These are phyloP conservation scores for Caenorhabditis afra DNA, from an alignment of 2,888 invertebrate species.

Conservation along the genomic window DNA sequence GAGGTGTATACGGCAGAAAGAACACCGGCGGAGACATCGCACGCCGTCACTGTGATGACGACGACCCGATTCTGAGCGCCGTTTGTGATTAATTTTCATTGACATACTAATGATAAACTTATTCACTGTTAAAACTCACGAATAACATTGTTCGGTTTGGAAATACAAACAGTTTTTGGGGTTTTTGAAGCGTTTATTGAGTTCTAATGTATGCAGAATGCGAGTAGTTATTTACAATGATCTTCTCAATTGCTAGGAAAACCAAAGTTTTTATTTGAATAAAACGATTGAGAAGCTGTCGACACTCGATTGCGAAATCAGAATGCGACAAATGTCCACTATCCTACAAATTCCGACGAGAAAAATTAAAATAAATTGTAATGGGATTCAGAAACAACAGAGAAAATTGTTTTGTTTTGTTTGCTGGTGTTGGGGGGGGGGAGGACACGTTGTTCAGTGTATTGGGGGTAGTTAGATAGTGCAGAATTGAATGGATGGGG, in stretches of 20 bases:
- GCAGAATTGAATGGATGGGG: constrained; percentile 27
- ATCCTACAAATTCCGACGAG: constrained; percentile 48
- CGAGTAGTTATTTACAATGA: constrained; percentile 29
- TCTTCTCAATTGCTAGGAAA: constrained; percentile 17
- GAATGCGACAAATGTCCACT: constrained; percentile 45
- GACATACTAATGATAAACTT: too few relatives aligned
- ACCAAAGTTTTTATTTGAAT: constrained; percentile 44
- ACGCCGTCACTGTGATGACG: constrained; percentile 27
- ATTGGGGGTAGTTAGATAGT: constrained; percentile 9
- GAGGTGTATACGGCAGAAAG: constrained; percentile 21
- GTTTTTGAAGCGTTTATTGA: too few relatives aligned
- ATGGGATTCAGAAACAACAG: constrained; percentile 36
- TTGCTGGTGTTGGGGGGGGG: constrained; percentile 27
- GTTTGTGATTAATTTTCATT: too few relatives aligned
- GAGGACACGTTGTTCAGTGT: constrained; percentile 50
- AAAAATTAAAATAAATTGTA: constrained; percentile 34
- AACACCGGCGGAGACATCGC: constrained; percentile 2
- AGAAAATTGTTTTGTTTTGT: constrained; percentile 18
- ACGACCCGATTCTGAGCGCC: constrained; percentile 6
- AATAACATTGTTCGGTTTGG: too few relatives aligned
- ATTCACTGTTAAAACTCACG: too few relatives aligned
- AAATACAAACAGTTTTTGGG: too few relatives aligned
- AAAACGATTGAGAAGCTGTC: constrained; percentile 51
- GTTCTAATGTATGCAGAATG: constrained; percentile 4
- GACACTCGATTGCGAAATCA: constrained; percentile 10